Evolutionary conservation across 2,888 invertebrate genomes (phyloP), one percentile per base, ranked within the genome.

Genomic region (Rhabditoides inermis): DNA sequence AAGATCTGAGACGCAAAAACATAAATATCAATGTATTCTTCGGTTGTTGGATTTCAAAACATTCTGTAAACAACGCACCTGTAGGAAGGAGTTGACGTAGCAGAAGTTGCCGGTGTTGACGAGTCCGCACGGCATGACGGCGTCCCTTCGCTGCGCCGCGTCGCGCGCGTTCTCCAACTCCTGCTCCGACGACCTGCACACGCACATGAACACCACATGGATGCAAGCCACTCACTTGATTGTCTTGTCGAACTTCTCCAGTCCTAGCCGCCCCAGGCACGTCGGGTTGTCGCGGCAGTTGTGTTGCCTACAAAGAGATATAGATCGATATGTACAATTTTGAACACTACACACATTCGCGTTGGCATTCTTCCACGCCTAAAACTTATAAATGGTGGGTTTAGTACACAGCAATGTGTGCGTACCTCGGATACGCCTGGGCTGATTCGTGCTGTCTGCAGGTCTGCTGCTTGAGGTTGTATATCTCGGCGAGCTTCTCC

Each of bases 61-160:
- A 22, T 27, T 20, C n/a, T 4, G 5, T 26, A 30, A n/a, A 20
- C 40, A 22, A 27, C 41, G 22, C 20, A 69, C 73, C 63, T 74
- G 74, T 7, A 74, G 60, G 36, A 75, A 75, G 48, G 70, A 70
- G 56, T 74, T 74, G 18, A 74, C 69, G 50, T 74, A 74, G 54
- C 74, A 74, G 45, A 61, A 71, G 48, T 74, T 74, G 28, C 72
- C 74, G 2, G 51, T 49, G 47, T 74, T 74, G 15, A 52, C 46
- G 2, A 74, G 57, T 0, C 74, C 74, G 40, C 72, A 69, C 6
- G 74, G 74, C 46, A 42, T 72, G 65, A 20, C 74, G 59, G 3
- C 61, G 53, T 22, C 54, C 62, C 52, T 66, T 20, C 68, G 55
- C 45, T 54, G 42, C 10, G 44, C 22, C n/a, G 37, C 47, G 7